These are phyloP conservation scores for Choloepus didactylus DNA, from an alignment of 2,797 vertebrate species.

Conservation along the genomic window DNA sequence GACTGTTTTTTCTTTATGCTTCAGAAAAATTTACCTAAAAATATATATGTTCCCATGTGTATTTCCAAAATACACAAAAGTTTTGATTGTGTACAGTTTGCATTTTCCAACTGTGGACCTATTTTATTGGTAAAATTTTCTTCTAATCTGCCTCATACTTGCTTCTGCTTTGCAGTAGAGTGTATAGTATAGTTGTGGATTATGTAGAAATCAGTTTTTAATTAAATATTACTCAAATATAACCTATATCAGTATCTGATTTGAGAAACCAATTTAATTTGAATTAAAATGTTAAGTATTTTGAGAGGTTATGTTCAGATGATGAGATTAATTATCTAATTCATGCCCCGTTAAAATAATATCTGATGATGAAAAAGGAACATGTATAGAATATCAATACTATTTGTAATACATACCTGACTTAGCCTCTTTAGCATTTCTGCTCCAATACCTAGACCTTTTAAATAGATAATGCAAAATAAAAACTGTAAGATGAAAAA, in stretches of 20 bases:
- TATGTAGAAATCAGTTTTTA: conserved; percentile 45
- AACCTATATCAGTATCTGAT: neutral
- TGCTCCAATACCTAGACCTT: conserved; percentile 75
- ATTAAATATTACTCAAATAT: conserved; percentile 47
- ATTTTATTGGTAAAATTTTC: conserved; percentile 44
- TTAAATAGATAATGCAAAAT: conserved; percentile 74
- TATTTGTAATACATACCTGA: conserved; percentile 78
- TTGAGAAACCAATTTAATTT: conserved; percentile 57
- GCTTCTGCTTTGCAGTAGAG: conserved; percentile 8
- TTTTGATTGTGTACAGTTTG: conserved; percentile 25
- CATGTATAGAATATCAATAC: neutral
- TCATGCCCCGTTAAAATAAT: neutral
- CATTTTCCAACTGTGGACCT: neutral
- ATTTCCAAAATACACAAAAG: conserved; percentile 45
- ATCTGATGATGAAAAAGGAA: conserved; percentile 16
- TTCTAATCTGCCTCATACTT: conserved; percentile 33
- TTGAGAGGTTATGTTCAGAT: conserved; percentile 53
- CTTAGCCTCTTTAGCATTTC: conserved; percentile 80
- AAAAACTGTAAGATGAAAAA: conserved; percentile 39
- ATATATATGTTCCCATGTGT: neutral
- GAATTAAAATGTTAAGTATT: conserved; percentile 23
- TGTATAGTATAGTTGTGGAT: neutral
- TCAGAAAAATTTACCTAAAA: conserved; percentile 44
- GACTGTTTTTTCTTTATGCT: conserved; percentile 19
- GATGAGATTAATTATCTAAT: conserved; percentile 31